Evolutionary conservation across 2,113 vertebrate species (phyloP).

Genomic region (Lathamus discolor): DNA sequence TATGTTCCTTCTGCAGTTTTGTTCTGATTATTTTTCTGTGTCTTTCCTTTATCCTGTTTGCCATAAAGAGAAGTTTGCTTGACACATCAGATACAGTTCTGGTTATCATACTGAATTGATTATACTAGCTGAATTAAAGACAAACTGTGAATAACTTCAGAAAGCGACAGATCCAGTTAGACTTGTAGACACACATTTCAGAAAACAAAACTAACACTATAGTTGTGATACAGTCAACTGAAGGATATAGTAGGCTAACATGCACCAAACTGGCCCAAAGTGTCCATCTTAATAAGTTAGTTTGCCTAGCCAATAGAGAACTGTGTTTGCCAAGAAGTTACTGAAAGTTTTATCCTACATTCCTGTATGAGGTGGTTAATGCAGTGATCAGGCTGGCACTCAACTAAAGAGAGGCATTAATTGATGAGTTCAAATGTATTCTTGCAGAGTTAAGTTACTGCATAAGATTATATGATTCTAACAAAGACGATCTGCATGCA

Average conservation of each 20-base stretch:
- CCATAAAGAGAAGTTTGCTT: not conserved
- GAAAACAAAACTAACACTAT: not conserved
- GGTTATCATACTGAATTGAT: not conserved
- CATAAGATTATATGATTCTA: conserved; percentile 29
- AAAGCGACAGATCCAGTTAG: not conserved
- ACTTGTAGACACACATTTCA: not conserved
- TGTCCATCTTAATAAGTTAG: not conserved
- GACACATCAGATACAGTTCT: not conserved
- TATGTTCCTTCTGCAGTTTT: not conserved
- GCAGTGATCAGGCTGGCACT: not conserved
- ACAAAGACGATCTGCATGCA: conserved; percentile 26
- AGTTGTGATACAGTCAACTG: not conserved
- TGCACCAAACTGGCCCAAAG: not conserved
- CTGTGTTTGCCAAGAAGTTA: not conserved
- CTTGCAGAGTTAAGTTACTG: conserved; percentile 18
- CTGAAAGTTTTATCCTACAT: not conserved
- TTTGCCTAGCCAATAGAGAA: not conserved
- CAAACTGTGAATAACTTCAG: not conserved
- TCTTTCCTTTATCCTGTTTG: not conserved
- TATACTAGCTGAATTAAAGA: not conserved
- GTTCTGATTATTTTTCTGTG: not conserved
- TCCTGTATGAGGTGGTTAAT: conserved; percentile 10
- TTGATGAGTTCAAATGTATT: conserved; percentile 10
- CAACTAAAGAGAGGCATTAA: not conserved
- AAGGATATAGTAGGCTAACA: not conserved